These are phyloP conservation scores for Entomobrya proxima DNA, from an alignment of 2,888 invertebrate species.

Conservation along the genomic window DNA sequence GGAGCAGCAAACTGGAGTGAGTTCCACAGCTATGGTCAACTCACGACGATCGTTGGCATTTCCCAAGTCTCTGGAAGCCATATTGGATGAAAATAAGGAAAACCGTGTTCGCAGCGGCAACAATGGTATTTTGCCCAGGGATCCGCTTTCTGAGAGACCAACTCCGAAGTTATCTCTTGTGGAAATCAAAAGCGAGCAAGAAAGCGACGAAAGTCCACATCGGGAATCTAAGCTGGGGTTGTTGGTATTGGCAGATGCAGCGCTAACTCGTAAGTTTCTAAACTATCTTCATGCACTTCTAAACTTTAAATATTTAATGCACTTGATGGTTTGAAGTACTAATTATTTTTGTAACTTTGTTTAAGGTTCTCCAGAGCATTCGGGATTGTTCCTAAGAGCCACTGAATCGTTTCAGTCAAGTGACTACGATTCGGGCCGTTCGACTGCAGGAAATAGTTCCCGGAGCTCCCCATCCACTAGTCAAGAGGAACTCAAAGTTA, in stretches of 20 bases:
- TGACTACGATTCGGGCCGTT: constrained; percentile 37
- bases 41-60: constrained; percentile 16
- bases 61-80: not conserved
- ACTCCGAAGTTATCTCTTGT: not conserved
- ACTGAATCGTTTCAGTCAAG: not conserved
- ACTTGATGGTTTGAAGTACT: not conserved
- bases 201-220: not conserved
- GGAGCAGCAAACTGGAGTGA: not conserved
- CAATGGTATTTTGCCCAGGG: not conserved
- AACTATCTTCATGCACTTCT: not conserved
- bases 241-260: constrained; percentile 44
- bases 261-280: constrained; percentile 14
- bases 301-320: not conserved
- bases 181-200: not conserved
- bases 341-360: not conserved
- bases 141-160: not conserved
- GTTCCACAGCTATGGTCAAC: not conserved
- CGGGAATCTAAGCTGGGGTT: constrained; percentile 4
- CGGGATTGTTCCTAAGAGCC: not conserved
- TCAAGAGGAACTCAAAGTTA: not conserved
- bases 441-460: not conserved
- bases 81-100: constrained; percentile 4
- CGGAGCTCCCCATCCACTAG: not conserved
- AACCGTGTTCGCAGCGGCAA: not conserved
- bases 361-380: not conserved